Conservation (phyloP, 2,113 vertebrate genomes). For the Petrocephalus zakoni region DNA sequence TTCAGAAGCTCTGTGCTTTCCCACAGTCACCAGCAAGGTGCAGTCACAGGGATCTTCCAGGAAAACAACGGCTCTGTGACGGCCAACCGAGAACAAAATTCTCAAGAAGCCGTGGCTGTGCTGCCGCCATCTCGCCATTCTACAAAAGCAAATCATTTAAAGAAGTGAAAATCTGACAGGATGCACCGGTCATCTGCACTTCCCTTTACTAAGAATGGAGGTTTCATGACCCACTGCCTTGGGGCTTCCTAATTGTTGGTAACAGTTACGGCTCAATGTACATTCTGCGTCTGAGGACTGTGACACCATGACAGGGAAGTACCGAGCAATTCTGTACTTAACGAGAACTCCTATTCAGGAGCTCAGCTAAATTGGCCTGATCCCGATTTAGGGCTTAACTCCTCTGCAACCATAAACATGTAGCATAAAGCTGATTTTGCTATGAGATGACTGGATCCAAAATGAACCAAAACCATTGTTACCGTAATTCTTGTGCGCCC, state of each 20-base stretch:
- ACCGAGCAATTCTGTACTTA: not conserved
- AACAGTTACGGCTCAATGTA: not conserved
- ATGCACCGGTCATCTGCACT: not conserved
- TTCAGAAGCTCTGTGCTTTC: not conserved
- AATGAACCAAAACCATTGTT: not conserved
- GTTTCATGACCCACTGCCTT: not conserved
- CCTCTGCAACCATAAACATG: not conserved
- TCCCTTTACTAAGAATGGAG: not conserved
- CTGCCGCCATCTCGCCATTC: slow-evolving; percentile 12
- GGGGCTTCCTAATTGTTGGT: not conserved
- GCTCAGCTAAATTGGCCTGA: not conserved
- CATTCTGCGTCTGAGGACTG: not conserved
- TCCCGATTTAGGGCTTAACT: not conserved
- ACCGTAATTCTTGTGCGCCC: not conserved
- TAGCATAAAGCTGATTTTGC: not conserved
- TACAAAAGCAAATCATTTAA: not conserved
- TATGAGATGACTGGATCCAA: not conserved
- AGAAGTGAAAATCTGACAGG: not conserved
- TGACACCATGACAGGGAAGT: not conserved
- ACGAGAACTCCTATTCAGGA: not conserved
- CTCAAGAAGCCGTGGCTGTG: slow-evolving; percentile 19
- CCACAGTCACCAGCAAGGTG: slow-evolving; percentile 8
- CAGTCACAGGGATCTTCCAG: slow-evolving; percentile 24
- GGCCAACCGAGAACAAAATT: not conserved
- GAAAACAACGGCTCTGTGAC: slow-evolving; percentile 16